Percentiles rank a stretch among this genome's conserved stretches.
phyloP scores from a whole-genome alignment of 53 echinoderm and acorn worm species.

The Paracentrotus lividus region DNA sequence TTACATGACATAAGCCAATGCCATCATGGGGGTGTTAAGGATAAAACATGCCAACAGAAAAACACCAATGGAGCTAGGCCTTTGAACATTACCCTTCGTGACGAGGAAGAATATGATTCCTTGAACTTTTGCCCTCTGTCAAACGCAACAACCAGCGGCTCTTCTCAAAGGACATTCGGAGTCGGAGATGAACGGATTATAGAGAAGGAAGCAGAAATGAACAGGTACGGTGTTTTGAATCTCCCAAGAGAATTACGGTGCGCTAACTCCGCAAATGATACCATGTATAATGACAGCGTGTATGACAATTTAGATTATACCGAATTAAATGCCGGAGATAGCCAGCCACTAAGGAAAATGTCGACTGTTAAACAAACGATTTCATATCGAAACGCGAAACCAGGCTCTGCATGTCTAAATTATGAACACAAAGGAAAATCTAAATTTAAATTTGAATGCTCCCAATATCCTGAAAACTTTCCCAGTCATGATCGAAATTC shows the following conservation, averaged over 20 bases:
- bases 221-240: not conserved
- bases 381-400: too few relatives aligned
- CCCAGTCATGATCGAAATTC: not conserved
- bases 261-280: not conserved
- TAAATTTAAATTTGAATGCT: not conserved
- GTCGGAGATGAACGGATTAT: not conserved
- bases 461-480: not conserved
- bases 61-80: not conserved
- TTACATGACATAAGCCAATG: too few relatives aligned
- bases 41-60: not conserved
- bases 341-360: not conserved
- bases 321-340: not conserved
- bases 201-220: not conserved
- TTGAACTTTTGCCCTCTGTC: not conserved
- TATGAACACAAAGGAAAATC: not conserved
- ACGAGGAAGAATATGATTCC: constrained; percentile 4
- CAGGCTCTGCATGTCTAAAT: not conserved
- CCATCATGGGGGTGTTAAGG: too few relatives aligned
- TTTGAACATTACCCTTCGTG: not conserved
- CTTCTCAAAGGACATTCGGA: not conserved
- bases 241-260: not conserved
- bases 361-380: not conserved
- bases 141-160: not conserved
- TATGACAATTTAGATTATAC: not conserved
- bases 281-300: not conserved